phyloP scores from a whole-genome alignment of 2,797 vertebrate genomes.

The Galago senegalensis region DNA sequence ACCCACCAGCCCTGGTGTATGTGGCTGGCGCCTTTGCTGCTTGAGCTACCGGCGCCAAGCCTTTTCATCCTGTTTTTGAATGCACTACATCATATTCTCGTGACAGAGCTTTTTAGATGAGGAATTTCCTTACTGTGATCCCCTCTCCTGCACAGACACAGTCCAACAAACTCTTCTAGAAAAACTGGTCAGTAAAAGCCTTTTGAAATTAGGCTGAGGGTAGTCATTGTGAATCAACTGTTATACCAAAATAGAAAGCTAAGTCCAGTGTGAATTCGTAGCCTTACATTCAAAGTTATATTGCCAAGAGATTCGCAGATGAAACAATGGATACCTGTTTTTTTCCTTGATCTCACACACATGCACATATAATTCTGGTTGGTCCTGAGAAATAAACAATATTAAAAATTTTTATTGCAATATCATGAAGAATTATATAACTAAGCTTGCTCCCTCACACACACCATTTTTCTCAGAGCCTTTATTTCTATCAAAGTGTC shows the following conservation, averaged over 20 bases:
- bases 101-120: conserved; percentile 80
- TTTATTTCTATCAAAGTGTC: neutral
- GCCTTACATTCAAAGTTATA: neutral
- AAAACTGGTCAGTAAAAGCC: conserved; percentile 78
- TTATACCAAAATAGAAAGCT: neutral
- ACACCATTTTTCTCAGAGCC: neutral
- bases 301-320: neutral
- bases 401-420: neutral
- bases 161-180: conserved; percentile 2
- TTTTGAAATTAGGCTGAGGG: neutral
- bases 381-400: neutral
- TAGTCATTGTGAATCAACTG: neutral
- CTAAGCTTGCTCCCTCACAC: neutral
- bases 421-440: neutral
- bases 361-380: neutral
- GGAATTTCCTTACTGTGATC: neutral
- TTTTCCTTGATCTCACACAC: neutral
- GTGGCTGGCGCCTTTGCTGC: too few species aligned
- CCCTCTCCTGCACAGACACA: neutral
- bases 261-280: neutral
- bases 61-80: neutral
- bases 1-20: too few species aligned
- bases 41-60: too few species aligned
- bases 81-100: neutral
- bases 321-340: neutral